Base-by-base conservation (phyloP, 2,888 invertebrate genomes). In the Colletes collaris region DNA sequence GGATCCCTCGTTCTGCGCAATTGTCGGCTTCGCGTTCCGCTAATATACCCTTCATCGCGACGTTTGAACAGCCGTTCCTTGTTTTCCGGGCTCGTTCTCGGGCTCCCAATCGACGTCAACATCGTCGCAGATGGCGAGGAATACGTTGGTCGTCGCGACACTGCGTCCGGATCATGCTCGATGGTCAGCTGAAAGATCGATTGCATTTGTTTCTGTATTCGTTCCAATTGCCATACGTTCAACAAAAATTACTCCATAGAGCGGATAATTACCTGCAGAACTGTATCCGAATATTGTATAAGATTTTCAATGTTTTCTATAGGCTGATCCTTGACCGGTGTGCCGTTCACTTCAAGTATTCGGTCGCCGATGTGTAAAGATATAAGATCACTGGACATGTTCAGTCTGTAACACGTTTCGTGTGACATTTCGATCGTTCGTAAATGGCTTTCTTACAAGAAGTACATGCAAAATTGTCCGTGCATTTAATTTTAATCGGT, bases 301-400 rank as follows among this genome's bases (percentile, higher is more conserved):
- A 96, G 94, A 91, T 96, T 95, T 92, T 97, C 97, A 71, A 97
- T 96, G 86, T 96, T 97, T 81, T 97, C 96, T 63, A 97, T 94
- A 0, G 97, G 96, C 68, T 96, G 96, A 90, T 97, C 96, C 90
- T 95, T 96, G 0, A 98, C 96, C 0, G 98, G 97, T 0, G 97
- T 96, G 3, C 98, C 98, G 94, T 98, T 98, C 64, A 98, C 97
- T 94, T 98, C 98, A 81, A 98, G 94, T 84, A 99, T 97, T 89
- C 96, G 95, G 93, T 98, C 98, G n/a, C 98, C 98, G 86, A 98
- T 96, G 92, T 97, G 98, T 70, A 98, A 94, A 8, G 97, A 96
- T 94, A 97, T 96, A 74, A 97, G 94, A 84, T 97, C 97, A 88
- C 96, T 96, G 87, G 96, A 96, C 75, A 97, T 95, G 90, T 97